A percentile compares a stretch with the other conserved stretches of the same genome.
phyloP scores from a whole-genome alignment of 2,888 invertebrate genomes.

The Diplolepis rosae region DNA sequence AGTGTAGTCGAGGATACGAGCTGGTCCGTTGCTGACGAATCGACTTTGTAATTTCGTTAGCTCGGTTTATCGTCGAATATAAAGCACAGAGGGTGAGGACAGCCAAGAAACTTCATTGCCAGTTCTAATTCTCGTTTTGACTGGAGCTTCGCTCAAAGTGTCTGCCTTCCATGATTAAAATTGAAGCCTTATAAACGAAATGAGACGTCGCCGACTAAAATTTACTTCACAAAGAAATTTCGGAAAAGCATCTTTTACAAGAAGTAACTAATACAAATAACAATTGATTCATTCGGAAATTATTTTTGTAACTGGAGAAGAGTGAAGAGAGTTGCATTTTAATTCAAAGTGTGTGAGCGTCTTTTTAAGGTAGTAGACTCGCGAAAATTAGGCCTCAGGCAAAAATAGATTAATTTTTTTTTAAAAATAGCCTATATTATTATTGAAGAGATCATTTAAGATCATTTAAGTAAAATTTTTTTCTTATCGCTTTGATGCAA shows the following conservation, averaged over 20 bases:
- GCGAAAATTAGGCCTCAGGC: too few species aligned
- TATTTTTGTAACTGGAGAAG: too few species aligned
- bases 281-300: background rate
- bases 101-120: constrained; percentile 1
- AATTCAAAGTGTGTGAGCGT: too few species aligned
- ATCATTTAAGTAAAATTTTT: too few species aligned
- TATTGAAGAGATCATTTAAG: too few species aligned
- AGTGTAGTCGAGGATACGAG: constrained; percentile 44
- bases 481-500: too few species aligned
- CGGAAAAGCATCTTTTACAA: background rate
- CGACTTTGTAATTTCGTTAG: constrained; percentile 63
- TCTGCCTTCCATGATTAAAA: background rate
- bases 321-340: too few species aligned
- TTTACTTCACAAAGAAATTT: background rate
- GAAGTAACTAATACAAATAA: background rate
- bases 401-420: too few species aligned
- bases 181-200: too few species aligned
- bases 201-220: background rate
- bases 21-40: constrained; percentile 61
- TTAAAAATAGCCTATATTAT: too few species aligned
- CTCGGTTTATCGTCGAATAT: constrained; percentile 48
- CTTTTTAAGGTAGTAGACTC: too few species aligned
- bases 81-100: constrained; percentile 1
- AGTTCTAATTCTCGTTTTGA: background rate
- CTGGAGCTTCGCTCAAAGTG: background rate